Evolutionary conservation across 1,140 invertebrate genomes (phyloP), one percentile per base, ranked within the genome.

Genomic region (Pachypeltis micranthus): DNA sequence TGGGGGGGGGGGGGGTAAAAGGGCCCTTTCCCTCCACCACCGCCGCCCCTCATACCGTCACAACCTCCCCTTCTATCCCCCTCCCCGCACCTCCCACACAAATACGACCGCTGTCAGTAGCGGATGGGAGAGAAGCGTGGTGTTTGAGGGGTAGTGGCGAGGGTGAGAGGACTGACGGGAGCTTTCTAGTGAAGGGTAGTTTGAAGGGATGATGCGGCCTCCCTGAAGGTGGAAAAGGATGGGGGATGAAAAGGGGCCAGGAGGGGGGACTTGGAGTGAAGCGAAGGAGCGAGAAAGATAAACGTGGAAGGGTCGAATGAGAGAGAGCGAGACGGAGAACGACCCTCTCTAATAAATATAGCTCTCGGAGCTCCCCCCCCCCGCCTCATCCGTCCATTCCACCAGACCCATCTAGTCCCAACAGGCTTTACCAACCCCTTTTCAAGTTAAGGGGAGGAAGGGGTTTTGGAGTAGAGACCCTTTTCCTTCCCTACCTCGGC

Each of bases 51-150:
- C 28, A 29, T 34, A 34, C 21, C 34, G n/a, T 59, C 27, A 34
- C 29, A 34, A 60, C 39, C 2, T 57, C 55, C 4, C 51, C 51
- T 59, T 12, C 27, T 28, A 16, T 39, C 58, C 58, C 25, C 58
- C 7, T 19, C 29, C 58, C 26, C 10, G 21, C 7, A 23, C 58
- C 29, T 25, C n/a, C 16, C 25, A 2, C 57, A 27, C 19, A 24
- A 27, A n/a, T 2, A 16, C 7, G 16, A 12, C 25, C 57, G 7
- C 2, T 7, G 23, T 34, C 28, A n/a, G 10, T 23, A 60, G 10
- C 4, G 27, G 24, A 39, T 23, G 29, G 34, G 34, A 23, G 2
- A 27, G 60, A 34, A 21, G 47, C 7, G 4, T 21, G 47, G 21
- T 7, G 47, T 54, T 7, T 4, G 54, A 14, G 21, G 54, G 25